Evolutionary conservation across 2,113 vertebrate species (phyloP).

Genomic region (Struthio camelus): DNA sequence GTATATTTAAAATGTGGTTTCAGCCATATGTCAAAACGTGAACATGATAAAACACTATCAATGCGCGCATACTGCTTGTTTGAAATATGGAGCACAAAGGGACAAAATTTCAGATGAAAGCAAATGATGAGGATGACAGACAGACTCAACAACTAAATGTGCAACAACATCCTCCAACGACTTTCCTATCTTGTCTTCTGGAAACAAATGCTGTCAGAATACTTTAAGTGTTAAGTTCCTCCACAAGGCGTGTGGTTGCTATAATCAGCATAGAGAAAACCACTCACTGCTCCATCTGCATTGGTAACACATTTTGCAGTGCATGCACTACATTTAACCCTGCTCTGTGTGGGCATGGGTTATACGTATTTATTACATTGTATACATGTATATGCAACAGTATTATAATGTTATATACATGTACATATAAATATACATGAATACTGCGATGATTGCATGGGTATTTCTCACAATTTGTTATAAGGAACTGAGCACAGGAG

Average conservation of each 20-base stretch:
- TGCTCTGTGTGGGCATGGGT: neutral
- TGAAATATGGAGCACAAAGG: neutral
- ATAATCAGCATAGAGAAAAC: neutral
- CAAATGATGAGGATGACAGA: neutral
- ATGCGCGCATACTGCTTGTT: neutral
- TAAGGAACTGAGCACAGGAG: neutral
- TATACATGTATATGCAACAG: neutral
- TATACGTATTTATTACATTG: neutral
- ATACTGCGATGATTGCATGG: neutral
- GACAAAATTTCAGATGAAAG: neutral
- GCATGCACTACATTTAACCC: neutral
- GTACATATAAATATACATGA: neutral
- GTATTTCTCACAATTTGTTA: neutral
- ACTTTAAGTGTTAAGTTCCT: neutral
- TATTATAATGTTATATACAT: neutral
- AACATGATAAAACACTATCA: neutral
- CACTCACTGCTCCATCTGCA: neutral
- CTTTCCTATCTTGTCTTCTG: neutral
- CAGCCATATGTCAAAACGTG: neutral
- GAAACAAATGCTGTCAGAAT: neutral
- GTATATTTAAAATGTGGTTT: neutral
- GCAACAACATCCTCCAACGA: neutral
- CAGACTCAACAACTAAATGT: neutral
- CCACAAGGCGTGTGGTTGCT: neutral
- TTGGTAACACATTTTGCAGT: fast-evolving